These are phyloP conservation scores for Panagrolaimus sp. DNA, from an alignment of 1,140 invertebrate genomes.

Conservation along the genomic window DNA sequence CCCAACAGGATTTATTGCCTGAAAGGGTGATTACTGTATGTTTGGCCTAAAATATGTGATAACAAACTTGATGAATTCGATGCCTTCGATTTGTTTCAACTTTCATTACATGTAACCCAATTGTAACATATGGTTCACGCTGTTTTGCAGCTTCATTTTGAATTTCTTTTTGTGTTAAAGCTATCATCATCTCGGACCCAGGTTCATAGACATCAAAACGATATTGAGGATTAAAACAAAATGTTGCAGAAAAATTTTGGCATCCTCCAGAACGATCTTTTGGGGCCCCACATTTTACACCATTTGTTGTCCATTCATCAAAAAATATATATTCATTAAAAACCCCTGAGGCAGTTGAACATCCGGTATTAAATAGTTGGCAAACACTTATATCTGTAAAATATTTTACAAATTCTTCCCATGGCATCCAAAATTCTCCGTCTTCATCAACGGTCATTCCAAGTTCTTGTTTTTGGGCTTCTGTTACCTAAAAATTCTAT, in stretches of 20 bases:
- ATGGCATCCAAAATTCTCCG: conserved; percentile 66
- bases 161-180: conserved; percentile 50
- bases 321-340: conserved; percentile 40
- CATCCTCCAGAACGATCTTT: conserved; percentile 54
- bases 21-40: conserved; percentile 17
- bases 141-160: conserved; percentile 35
- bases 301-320: conserved; percentile 54
- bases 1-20: conserved; percentile 46
- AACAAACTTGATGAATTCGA: conserved; percentile 51
- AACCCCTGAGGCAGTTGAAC: conserved; percentile 15
- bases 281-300: conserved; percentile 54
- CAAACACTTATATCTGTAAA: conserved; percentile 57
- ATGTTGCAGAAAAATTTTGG: conserved; percentile 50
- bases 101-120: conserved; percentile 57
- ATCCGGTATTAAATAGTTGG: conserved; percentile 52
- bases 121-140: conserved; percentile 55
- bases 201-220: conserved; percentile 40
- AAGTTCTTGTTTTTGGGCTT: conserved; percentile 63
- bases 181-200: conserved; percentile 48
- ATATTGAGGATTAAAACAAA: conserved; percentile 57
- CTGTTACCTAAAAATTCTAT: conserved; percentile 62
- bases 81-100: conserved; percentile 52
- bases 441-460: conserved; percentile 66
- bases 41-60: not conserved
- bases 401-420: conserved; percentile 50